Evolutionary conservation across 2,797 vertebrate genomes (phyloP), one percentile per base, ranked within the genome.

Genomic region (Pseudochaenichthys georgianus): DNA sequence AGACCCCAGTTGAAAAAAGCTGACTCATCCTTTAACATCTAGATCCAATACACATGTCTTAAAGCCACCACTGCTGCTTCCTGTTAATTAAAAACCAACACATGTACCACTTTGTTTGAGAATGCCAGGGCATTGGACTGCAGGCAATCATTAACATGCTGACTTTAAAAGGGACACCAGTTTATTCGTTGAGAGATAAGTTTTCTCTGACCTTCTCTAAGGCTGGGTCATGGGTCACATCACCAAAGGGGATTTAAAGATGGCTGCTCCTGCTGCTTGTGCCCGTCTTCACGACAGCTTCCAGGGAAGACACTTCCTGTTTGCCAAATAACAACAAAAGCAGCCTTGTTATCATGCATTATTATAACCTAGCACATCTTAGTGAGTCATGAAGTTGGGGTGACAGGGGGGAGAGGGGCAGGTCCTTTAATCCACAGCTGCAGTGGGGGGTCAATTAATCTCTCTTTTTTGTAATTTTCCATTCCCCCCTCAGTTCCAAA

Each of bases 181-280:
- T 94, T 95, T 93, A 88, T 92, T 85, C 90, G 82, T 85, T 87
- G 70, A 79, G 82, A 87, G 88, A 90, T 88, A 92, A 90, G 86
- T 88, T 93, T 94, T 90, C 82, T 66, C 88, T 94, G 93, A 94
- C 92, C 91, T 88, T 90, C 78, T 88, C 80, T 66, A 84, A 75
- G 82, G 75, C 82, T 60, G 84, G 89, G 90, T 94, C 92, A 93
- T 77, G 64, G 93, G 91, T 94, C 92, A 87, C 75, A 75, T 82
- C 78, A 81, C 89, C 78, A 77, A 87, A 92, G 89, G 87, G 84
- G 78, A 78, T 84, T 80, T 82, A 80, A 91, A 92, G 84, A 87
- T 93, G 90, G 81, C 77, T 12, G 48, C 79, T 48, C 48, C 60
- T 70, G 70, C 84, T 83, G 61, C 76, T 77, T 65, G 66, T 78